These are phyloP conservation scores for Virgularia gustaviana DNA, from an alignment of 92 coral and sea anemone genomes.

Conservation along the genomic window DNA sequence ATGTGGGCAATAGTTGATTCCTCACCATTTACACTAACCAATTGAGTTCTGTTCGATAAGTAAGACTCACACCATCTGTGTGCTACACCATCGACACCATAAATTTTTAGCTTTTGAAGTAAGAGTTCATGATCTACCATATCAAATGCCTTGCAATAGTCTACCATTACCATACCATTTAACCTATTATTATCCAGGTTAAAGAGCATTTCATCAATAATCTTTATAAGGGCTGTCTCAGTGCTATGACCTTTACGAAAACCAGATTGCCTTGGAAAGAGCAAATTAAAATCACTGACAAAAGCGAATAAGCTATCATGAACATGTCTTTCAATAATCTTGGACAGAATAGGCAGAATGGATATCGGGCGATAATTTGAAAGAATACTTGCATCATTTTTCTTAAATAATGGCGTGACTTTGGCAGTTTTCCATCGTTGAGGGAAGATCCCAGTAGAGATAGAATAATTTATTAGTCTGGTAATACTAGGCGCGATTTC, in stretches of 20 bases:
- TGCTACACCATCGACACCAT: slow-evolving; percentile 10
- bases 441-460: slow-evolving; percentile 40
- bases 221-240: slow-evolving; percentile 57
- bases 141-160: slow-evolving; percentile 62
- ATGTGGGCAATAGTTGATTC: slow-evolving; percentile 13
- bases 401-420: slow-evolving; percentile 44
- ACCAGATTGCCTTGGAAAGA: slow-evolving; percentile 50
- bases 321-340: neutral
- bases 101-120: slow-evolving; percentile 36
- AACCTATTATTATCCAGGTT: slow-evolving; percentile 53
- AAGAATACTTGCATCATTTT: too few relatives aligned
- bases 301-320: neutral
- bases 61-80: slow-evolving; percentile 43
- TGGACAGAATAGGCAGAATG: slow-evolving; percentile 5
- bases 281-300: slow-evolving; percentile 22
- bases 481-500: slow-evolving; percentile 38
- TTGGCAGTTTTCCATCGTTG: slow-evolving; percentile 44
- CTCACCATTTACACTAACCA: slow-evolving; percentile 8
- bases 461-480: slow-evolving; percentile 29
- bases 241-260: slow-evolving; percentile 51
- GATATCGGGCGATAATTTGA: neutral
- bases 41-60: slow-evolving; percentile 24
- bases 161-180: slow-evolving; percentile 51
- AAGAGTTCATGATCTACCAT: slow-evolving; percentile 51
- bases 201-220: slow-evolving; percentile 51